These are phyloP conservation scores for Saxicola maurus DNA, from an alignment of 2,797 vertebrate species.

Conservation along the genomic window DNA sequence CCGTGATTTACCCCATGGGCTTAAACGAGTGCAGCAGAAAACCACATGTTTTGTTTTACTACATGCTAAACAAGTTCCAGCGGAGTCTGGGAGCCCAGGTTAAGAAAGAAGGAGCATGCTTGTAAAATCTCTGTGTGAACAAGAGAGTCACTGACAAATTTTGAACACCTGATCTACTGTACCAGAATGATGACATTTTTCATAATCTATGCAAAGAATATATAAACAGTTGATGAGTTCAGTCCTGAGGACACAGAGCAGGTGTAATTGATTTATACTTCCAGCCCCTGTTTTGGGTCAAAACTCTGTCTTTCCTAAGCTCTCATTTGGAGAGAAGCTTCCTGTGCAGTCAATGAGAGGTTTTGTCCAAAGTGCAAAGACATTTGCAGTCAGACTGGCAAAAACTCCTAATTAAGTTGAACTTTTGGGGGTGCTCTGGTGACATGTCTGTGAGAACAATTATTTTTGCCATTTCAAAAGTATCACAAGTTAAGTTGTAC, in stretches of 20 bases:
- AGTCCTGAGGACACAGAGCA: background rate
- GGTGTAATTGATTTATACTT: constrained; percentile 34
- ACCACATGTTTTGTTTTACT: constrained; percentile 70
- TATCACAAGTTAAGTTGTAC: constrained; percentile 55
- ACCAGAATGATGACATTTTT: constrained; percentile 16
- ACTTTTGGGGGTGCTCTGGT: constrained; percentile 26
- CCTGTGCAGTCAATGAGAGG: background rate
- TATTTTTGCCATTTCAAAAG: constrained; percentile 60
- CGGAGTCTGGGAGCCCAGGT: constrained; percentile 46
- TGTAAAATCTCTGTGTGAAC: constrained; percentile 43
- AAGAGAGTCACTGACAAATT: background rate
- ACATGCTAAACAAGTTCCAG: constrained; percentile 63
- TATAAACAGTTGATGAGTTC: constrained; percentile 28
- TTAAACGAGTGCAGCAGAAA: constrained; percentile 66
- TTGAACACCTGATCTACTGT: constrained; percentile 43
- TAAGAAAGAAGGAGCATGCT: constrained; percentile 21
- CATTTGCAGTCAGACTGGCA: constrained; percentile 35
- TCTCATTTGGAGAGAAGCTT: background rate
- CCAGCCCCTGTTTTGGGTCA: constrained; percentile 16
- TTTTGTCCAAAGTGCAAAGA: constrained; percentile 21
- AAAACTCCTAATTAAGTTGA: constrained; percentile 43
- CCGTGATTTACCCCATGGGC: constrained; percentile 74
- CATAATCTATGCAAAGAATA: constrained; percentile 23
- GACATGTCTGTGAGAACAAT: constrained; percentile 45
- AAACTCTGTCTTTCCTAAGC: background rate